phyloP scores from a whole-genome alignment of 2,888 invertebrate species.

The Podotricha telesiphe region DNA sequence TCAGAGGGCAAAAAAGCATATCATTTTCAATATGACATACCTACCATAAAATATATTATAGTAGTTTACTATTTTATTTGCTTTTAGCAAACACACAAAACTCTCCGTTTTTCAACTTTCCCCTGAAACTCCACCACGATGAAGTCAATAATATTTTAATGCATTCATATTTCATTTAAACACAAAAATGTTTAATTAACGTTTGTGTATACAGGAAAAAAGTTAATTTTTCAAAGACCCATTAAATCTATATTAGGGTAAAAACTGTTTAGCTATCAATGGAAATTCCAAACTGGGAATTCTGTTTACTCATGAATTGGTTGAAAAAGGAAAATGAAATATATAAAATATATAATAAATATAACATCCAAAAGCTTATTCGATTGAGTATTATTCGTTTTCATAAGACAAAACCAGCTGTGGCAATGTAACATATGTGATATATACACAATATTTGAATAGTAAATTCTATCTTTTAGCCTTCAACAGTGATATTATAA shows the following conservation, averaged over 20 bases:
- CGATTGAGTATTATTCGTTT: neutral
- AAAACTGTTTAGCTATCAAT: neutral
- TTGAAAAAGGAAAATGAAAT: neutral
- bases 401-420: neutral
- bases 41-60: neutral
- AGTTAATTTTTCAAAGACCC: no score
- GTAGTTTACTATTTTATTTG: no score
- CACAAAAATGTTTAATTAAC: no score
- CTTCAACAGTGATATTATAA: neutral
- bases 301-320: neutral
- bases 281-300: neutral
- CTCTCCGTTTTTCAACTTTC: no score
- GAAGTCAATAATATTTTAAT: neutral
- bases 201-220: no score
- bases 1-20: slow-evolving; percentile 16
- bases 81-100: no score
- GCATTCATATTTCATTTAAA: no score
- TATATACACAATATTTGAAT: neutral
- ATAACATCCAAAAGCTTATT: neutral
- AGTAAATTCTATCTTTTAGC: neutral
- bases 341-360: neutral
- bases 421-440: neutral
- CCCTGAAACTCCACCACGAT: no score
- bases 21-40: neutral
- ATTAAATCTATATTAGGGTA: neutral